These are phyloP conservation scores for Odocoileus virginianus DNA, from an alignment of 2,113 vertebrate genomes.

Conservation along the genomic window DNA sequence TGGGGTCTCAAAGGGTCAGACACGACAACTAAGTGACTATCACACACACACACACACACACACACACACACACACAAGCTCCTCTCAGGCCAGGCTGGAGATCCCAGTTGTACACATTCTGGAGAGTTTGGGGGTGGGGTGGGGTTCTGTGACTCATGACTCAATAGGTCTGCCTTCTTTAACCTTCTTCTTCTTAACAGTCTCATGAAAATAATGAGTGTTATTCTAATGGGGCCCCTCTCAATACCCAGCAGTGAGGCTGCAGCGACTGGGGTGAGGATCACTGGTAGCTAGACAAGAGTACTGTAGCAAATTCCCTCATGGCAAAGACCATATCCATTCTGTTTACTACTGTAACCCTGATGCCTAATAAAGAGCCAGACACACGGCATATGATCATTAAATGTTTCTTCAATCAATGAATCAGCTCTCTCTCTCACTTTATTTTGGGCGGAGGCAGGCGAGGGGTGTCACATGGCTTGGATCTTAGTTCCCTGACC, in stretches of 20 bases:
- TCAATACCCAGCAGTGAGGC: background rate
- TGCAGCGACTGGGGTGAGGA: background rate
- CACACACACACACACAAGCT: background rate
- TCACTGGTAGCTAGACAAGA: background rate
- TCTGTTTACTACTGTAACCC: background rate
- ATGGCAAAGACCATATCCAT: background rate
- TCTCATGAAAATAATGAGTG: background rate
- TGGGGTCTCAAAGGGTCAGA: background rate
- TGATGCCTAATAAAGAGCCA: background rate
- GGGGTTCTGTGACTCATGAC: background rate
- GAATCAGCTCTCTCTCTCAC: background rate
- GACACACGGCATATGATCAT: background rate
- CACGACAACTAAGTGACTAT: background rate
- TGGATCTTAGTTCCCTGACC: background rate
- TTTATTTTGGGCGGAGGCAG: rapidly evolving
- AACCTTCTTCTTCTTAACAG: background rate
- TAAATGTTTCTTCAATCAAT: background rate
- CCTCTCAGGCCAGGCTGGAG: background rate
- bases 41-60: background rate
- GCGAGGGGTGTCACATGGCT: background rate
- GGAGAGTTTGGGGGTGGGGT: background rate
- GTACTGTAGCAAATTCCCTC: background rate
- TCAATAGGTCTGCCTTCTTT: background rate
- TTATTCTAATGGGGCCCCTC: background rate
- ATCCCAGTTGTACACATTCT: background rate